Conservation (phyloP, 2,888 invertebrate genomes). For the Timema cristinae region DNA sequence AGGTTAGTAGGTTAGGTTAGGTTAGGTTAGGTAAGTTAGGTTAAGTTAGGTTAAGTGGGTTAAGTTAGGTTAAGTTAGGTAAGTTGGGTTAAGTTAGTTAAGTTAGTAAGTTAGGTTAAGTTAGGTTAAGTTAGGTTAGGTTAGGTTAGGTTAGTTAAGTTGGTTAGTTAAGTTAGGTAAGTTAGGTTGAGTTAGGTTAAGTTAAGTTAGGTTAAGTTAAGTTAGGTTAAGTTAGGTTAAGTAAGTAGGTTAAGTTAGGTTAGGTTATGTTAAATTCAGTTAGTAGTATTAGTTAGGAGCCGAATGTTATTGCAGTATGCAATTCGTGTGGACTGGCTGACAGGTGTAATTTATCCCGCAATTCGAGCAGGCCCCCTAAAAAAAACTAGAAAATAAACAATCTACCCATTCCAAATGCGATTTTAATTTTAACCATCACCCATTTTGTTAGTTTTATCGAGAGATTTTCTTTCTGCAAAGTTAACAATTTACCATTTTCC, state of each 20-base stretch:
- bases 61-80: not conserved
- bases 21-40: constrained; percentile 5
- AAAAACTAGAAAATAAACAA: no score
- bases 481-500: no score
- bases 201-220: constrained; percentile 1
- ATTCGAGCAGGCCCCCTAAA: no score
- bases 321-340: no score
- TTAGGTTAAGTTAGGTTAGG: not conserved
- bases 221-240: constrained; percentile 15
- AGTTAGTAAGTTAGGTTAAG: not conserved
- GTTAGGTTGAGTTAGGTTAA: constrained; percentile 15
- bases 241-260: not conserved
- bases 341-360: no score
- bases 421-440: no score
- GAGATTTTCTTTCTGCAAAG: no score
- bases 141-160: not conserved
- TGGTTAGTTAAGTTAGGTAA: not conserved
- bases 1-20: not conserved
- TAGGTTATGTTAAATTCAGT: not conserved
- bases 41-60: not conserved
- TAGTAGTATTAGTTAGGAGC: not conserved
- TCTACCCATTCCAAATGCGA: no score
- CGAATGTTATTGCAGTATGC: no score
- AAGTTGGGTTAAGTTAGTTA: constrained; percentile 9
- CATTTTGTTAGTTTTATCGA: no score